phyloP scores from a whole-genome alignment of 2,888 invertebrate genomes.

The Pollenia amentaria region DNA sequence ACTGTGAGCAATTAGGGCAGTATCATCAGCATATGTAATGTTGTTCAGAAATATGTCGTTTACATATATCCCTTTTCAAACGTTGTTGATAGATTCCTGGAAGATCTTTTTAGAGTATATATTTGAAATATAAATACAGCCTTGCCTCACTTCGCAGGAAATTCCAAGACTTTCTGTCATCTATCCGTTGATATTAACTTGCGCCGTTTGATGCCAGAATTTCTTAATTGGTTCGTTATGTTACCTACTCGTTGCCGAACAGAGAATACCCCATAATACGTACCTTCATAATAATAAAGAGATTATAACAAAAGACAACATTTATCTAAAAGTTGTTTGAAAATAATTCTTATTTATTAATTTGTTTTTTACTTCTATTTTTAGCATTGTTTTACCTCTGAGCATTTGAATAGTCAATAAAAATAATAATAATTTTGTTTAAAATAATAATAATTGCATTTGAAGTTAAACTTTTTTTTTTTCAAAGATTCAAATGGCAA shows the following conservation, averaged over 20 bases:
- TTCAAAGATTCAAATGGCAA: constrained; percentile 53
- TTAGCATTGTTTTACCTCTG: constrained; percentile 55
- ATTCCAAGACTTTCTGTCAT: no score
- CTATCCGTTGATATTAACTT: no score
- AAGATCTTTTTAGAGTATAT: no score
- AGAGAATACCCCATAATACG: not conserved
- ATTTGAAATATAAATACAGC: no score
- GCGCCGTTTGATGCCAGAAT: no score
- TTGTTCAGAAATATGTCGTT: no score
- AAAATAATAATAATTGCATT: constrained; percentile 64
- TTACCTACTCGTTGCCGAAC: not conserved
- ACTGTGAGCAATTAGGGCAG: no score
- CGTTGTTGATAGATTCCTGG: no score
- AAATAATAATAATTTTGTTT: constrained; percentile 55
- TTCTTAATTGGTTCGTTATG: no score
- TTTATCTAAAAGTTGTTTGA: constrained; percentile 58
- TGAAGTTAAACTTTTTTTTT: constrained; percentile 43
- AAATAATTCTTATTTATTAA: constrained; percentile 52
- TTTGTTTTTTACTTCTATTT: constrained; percentile 46
- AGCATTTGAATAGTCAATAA: constrained; percentile 57
- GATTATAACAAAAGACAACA: constrained; percentile 48
- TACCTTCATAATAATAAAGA: constrained; percentile 18
- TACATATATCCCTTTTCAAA: no score
- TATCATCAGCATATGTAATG: no score
- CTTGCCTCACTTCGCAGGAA: no score